Percentiles rank a stretch among this genome's conserved stretches.
Evolutionary conservation across 2,888 invertebrate species (phyloP).

Genomic region (Margaritifera margaritifera): DNA sequence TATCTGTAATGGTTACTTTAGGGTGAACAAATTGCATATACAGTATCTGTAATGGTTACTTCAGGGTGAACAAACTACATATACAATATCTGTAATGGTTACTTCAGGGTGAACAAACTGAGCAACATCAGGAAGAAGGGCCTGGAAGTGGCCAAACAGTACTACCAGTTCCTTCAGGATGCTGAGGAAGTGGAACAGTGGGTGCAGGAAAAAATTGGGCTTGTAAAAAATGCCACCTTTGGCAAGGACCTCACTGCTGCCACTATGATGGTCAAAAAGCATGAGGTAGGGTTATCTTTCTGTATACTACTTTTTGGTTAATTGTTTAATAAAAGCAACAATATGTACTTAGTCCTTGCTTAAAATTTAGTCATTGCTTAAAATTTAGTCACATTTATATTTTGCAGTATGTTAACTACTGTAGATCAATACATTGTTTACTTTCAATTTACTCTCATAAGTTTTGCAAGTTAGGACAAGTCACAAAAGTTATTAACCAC

Average conservation of each 20-base stretch:
- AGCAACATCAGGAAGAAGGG: constrained; percentile 80
- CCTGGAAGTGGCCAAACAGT: constrained; percentile 92
- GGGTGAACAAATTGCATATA: constrained; percentile 80
- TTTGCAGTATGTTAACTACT: no score
- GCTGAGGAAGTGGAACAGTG: constrained; percentile 98
- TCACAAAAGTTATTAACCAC: no score
- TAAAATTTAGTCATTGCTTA: no score
- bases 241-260: constrained; percentile 95
- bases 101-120: constrained; percentile 88
- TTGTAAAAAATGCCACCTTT: constrained; percentile 92
- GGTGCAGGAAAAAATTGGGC: constrained; percentile 94
- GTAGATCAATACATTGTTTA: no score
- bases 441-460: no score
- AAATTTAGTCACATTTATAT: no score
- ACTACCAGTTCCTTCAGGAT: constrained; percentile 96
- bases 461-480: no score
- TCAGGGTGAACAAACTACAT: constrained; percentile 76
- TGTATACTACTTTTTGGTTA: no score
- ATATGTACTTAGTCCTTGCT: no score
- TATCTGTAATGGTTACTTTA: no score
- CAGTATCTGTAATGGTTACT: constrained; percentile 11
- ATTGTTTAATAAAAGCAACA: no score
- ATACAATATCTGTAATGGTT: no score
- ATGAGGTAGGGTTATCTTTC: constrained; percentile 78
- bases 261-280: constrained; percentile 90